Evolutionary conservation across 1,140 invertebrate genomes (phyloP).

Genomic region (Chelonus insularis): DNA sequence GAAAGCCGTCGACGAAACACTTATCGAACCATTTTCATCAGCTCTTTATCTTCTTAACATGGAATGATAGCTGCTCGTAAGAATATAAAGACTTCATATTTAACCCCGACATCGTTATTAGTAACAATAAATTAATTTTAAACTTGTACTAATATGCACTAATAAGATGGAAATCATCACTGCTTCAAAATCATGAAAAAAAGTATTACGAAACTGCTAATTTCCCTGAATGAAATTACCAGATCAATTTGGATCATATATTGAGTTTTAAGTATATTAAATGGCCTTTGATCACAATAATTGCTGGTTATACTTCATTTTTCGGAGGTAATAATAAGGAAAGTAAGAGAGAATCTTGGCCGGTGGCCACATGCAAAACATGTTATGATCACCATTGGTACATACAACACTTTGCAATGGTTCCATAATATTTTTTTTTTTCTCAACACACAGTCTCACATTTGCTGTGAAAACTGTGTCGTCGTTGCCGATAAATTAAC

Average conservation of each 20-base stretch:
- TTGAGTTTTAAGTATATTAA: constrained; percentile 7
- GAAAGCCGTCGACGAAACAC: constrained; percentile 33
- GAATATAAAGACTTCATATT: background rate
- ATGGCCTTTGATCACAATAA: constrained; percentile 39
- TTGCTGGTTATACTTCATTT: constrained; percentile 41
- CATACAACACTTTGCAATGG: no score
- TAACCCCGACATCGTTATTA: no score
- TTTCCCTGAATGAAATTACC: constrained; percentile 2
- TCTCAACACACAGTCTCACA: no score
- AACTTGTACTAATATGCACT: no score
- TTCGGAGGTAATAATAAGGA: constrained; percentile 38
- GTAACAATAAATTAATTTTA: no score
- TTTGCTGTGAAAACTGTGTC: constrained; percentile 21
- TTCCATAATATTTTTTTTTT: no score
- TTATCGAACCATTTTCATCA: constrained; percentile 35
- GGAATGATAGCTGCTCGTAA: background rate
- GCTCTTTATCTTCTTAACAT: constrained; percentile 35
- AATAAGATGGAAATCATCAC: no score
- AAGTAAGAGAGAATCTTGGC: constrained; percentile 29
- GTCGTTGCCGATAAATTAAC: constrained; percentile 37
- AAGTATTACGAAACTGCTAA: background rate
- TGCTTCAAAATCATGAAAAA: background rate
- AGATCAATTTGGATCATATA: constrained; percentile 1
- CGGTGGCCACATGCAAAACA: constrained; percentile 26
- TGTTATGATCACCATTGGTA: constrained; percentile 7